Base-by-base conservation (phyloP, 2,888 invertebrate species). In the Rutpela maculata region DNA sequence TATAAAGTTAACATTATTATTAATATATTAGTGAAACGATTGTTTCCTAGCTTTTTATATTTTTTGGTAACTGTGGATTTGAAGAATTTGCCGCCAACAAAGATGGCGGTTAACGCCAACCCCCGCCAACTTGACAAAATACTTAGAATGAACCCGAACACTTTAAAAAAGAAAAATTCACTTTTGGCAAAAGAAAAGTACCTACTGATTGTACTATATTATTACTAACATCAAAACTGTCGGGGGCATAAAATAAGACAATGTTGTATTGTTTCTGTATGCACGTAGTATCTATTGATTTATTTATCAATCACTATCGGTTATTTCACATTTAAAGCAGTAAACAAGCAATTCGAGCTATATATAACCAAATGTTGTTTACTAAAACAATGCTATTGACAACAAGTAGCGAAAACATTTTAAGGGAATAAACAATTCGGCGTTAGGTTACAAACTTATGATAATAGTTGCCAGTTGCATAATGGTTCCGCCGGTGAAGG, bases 351-450 rank as follows among this genome's bases (percentile, higher is more conserved):
- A 22, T 18, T 57, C 31, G 10, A 38, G 35, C 70, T 70, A 60
- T 70, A 70, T 57, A 68, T 68, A 56, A 60, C 60, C 15, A 12
- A 68, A n/a, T 50, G 26, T 15, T 68, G 68, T 68, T 68, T 55
- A 68, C 68, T 15, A 67, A 22, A 26, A 56, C 26, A 68, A 68
- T 31, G 19, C 9, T 65, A 43, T 65, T 38, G 38, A 65, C 65
- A 26, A 10, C 38, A 7, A 12, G n/a, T 10, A 11, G 43, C 12
- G 31, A n/a, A 65, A 43, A 65, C n/a, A n/a, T 57, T 56, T 57
- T 57, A 15, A 17, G 4, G 18, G 1, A 57, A 57, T 7, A 57
- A 19, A 11, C 31, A 6, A 9, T 6, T 5, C 31, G 31, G 31
- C 31, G 31, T 35, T 35, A 35, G 7, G 31, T 26, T 26, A 26